These are phyloP conservation scores for Noturus placidus DNA, from an alignment of 2,113 vertebrate genomes.

Conservation along the genomic window DNA sequence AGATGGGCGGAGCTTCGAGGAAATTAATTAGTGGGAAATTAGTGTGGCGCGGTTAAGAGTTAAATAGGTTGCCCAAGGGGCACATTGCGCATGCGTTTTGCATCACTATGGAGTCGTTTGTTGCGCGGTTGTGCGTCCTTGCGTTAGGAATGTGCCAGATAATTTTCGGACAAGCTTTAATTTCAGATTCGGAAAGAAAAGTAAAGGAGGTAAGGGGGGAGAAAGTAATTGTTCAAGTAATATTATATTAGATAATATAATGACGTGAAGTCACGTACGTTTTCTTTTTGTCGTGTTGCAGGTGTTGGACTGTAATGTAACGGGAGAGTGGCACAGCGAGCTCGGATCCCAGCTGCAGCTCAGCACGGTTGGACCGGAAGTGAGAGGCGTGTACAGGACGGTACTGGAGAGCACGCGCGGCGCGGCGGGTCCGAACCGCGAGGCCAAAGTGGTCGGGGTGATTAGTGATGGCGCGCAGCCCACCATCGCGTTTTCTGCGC, in stretches of 20 bases:
- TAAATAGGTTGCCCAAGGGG: background rate
- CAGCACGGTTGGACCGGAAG: background rate
- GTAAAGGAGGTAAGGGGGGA: background rate
- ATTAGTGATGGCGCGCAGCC: conserved; percentile 41
- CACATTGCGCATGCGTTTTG: background rate
- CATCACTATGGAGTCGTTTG: background rate
- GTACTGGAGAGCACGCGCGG: conserved; percentile 38
- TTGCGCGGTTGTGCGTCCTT: background rate
- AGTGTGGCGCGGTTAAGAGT: background rate
- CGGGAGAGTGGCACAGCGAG: conserved; percentile 47
- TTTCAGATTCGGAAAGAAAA: background rate
- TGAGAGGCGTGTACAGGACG: conserved; percentile 43
- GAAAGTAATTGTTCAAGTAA: background rate
- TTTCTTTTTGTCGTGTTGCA: background rate
- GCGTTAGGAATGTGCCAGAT: background rate
- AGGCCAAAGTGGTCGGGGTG: conserved; percentile 36
- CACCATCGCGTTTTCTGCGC: conserved; percentile 48
- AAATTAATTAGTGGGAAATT: background rate
- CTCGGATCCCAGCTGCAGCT: conserved; percentile 45
- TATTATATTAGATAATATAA: background rate
- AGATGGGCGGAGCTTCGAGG: background rate
- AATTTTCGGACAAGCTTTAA: background rate
- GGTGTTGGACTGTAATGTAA: conserved; percentile 36
- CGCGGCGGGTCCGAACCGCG: conserved; percentile 28
- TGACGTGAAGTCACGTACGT: background rate